Base-by-base conservation (phyloP, 1,140 invertebrate genomes). In the Diorhabda carinulata region DNA sequence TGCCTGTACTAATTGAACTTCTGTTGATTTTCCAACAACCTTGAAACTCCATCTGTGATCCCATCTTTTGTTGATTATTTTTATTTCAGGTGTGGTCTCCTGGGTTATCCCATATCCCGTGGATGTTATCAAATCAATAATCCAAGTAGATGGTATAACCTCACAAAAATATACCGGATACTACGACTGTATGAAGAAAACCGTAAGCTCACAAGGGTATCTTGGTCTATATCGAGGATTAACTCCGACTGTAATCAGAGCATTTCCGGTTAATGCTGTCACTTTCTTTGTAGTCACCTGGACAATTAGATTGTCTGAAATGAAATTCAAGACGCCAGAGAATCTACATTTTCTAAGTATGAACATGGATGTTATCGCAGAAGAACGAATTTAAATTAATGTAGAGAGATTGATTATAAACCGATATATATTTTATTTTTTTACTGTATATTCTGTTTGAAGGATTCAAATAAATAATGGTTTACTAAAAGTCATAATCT, bases 241-340 rank as follows among this genome's bases (percentile, higher is more conserved):
- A 0, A 87, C 84, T 7, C 91, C 93, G 1, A 92, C 93, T 0
- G 79, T 93, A 9, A 79, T 96, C 45, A 85, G 95, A 57, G 93
- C 95, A 1, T 97, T 97, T 81, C 93, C 95, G 0, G 91, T 91
- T n/a, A 98, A 97, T 77, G 95, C 94, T 0, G 92, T 91, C 2
- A 95, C 92, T 45, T 97, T 97, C 78, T 86, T 90, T 3, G 92
- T 93, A 3, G 93, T 97, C 9, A 89, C 89, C 3, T 94, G 91
- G 89, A 87, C 87, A 0, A 82, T 91, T 70, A 76, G 84, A 66
- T 42, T 86, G 3, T 6, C 47, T 8, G n/a, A 52, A 3, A 52
- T 52, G 47, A n/a, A 52, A 52, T 3, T 52, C 47, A 52, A n/a
- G 47, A 6, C n/a, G 70, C 74, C 25, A 60, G 47, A 52, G 6